phyloP scores from a whole-genome alignment of 2,888 invertebrate species.

The Cryptocheilus praepositus region DNA sequence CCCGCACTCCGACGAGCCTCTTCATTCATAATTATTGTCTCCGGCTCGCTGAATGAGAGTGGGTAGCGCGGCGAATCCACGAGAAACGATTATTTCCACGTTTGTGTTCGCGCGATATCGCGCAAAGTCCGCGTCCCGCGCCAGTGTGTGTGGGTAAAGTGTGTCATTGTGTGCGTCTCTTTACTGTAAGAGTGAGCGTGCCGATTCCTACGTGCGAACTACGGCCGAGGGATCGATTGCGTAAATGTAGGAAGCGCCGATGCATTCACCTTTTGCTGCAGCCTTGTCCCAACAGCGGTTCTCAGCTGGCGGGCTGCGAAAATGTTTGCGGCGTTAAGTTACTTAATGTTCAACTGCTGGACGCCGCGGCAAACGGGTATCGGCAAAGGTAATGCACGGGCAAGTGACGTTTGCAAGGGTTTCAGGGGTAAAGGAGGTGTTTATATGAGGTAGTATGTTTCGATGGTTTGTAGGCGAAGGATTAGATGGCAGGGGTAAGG shows the following conservation, averaged over 20 bases:
- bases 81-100: slow-evolving; percentile 55
- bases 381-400: too few species aligned
- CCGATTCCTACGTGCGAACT: slow-evolving; percentile 56
- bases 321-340: too few species aligned
- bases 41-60: slow-evolving; percentile 52
- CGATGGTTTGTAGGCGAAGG: too few species aligned
- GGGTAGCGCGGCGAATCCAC: slow-evolving; percentile 43
- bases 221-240: slow-evolving; percentile 64
- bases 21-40: slow-evolving; percentile 55
- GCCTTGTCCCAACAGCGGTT: slow-evolving; percentile 65
- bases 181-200: slow-evolving; percentile 16
- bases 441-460: too few species aligned
- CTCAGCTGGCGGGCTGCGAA: slow-evolving; percentile 40
- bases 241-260: slow-evolving; percentile 71
- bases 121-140: slow-evolving; percentile 6
- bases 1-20: slow-evolving; percentile 2
- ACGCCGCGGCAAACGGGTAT: too few species aligned
- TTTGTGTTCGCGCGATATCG: slow-evolving; percentile 47
- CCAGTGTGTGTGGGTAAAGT: slow-evolving; percentile 2
- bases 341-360: too few species aligned
- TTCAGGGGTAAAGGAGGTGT: too few species aligned
- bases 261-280: slow-evolving; percentile 72
- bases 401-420: too few species aligned
- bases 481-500: too few species aligned
- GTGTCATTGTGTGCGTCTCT: slow-evolving; percentile 6